Evolutionary conservation across 2,113 vertebrate species (phyloP), one percentile per base, ranked within the genome.

Genomic region (Ramphastos sulfuratus): DNA sequence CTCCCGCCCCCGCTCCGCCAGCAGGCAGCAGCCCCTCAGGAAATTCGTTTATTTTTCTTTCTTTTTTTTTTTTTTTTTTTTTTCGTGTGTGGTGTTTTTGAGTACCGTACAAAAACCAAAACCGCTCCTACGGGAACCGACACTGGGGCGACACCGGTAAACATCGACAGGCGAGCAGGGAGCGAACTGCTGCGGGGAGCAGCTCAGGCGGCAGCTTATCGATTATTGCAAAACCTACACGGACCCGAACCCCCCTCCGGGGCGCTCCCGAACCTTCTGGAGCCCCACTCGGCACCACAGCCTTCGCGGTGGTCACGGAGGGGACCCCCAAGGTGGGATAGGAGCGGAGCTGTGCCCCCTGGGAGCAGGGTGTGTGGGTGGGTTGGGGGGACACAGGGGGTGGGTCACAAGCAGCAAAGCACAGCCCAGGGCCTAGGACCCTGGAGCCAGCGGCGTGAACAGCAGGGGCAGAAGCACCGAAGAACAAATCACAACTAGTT

Each of bases 91-190:
- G 66, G 56, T 86, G 83, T 95, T 96, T 96, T 89, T 89, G 98
- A 98, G 97, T 98, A 98, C 97, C 96, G 92, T 98, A 98, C 96
- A 98, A 92, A 95, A 64, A 39, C 8, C 60, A 61, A 61, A 61
- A 33, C 60, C 88, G 61, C 82, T 96, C 78, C 97, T 97, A 97
- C 97, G 98, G 98, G 98, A 98, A 98, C 97, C 98, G 98, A 98
- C 96, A 97, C 95, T 82, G 97, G 95, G 97, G 94, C 97, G 95
- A 83, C 95, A 90, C 95, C 95, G 95, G 96, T 96, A 96, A 97
- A 97, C 96, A 79, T 89, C 90, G 37, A 96, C 93, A 91, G 93
- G 92, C 92, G 86, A 92, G 81, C 93, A 75, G 9, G 92, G 92
- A 79, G 28, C 48, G 56, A 69, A 67, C 87, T 75, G 92, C 93